Base-by-base conservation (phyloP, 2,113 vertebrate species). In the Tylochromis polylepis region DNA sequence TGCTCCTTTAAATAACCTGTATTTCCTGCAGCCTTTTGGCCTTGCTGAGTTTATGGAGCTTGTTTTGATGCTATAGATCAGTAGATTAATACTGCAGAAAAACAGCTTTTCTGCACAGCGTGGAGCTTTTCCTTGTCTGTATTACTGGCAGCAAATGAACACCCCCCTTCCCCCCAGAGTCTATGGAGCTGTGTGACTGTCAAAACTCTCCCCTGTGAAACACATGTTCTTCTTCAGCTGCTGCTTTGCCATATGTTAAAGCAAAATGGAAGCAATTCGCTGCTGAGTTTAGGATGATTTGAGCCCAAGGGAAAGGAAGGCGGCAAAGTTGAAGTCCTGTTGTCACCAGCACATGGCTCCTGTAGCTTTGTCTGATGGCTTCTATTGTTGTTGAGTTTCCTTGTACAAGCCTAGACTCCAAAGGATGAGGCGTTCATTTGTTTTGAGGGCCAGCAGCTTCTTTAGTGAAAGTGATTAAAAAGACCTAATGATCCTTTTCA, bases 221-320 rank as follows among this genome's bases (percentile, higher is more conserved):
- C 89, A 77, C 75, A 27, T 34, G 51, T 81, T 91, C 88, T 29
- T 85, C 87, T 87, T 80, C 84, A 83, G 90, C 72, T 75, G 85
- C 77, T 75, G 86, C 70, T 51, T 36, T 65, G 85, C 94, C 95
- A 94, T 94, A 95, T 96, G 93, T 91, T 90, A 80, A 93, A 80
- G 87, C 85, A 88, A 92, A 90, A 89, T 31, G 82, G 82, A 87
- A 65, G 91, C 67, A 56, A 59, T 72, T 81, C 62, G 10, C 83
- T 84, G 89, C 89, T 87, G 89, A 88, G 84, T 87, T 83, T 88
- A 89, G 87, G 82, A 80, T 81, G 85, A 87, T 86, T 65, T 38
- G 41, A 83, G 85, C 89, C 84, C 84, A 3, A 12, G 88, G 92
- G 89, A 88, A 59, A 57, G 38, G 27, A 20, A 82, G 58, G 49